Evolutionary conservation across 1,140 invertebrate species (phyloP).

Genomic region (Heliconius himera): DNA sequence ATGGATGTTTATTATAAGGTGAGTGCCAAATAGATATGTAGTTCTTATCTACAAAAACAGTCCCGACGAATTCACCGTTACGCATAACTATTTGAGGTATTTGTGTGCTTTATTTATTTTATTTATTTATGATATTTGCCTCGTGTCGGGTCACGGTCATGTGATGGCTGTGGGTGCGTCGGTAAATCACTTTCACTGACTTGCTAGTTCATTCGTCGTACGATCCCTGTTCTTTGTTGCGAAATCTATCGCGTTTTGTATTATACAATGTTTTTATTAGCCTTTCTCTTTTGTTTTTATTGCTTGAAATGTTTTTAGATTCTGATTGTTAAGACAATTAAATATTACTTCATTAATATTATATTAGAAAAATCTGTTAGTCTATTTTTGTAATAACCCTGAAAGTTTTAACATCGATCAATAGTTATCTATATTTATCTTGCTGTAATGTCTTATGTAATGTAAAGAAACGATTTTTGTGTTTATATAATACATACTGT

Average conservation of each 20-base stretch:
- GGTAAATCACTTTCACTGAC: conserved; percentile 58
- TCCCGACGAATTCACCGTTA: conserved; percentile 61
- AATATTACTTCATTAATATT: neutral
- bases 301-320: neutral
- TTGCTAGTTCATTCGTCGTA: conserved; percentile 43
- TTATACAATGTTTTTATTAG: conserved; percentile 12
- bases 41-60: conserved; percentile 67
- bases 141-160: conserved; percentile 52
- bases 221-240: conserved; percentile 47
- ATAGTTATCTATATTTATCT: neutral
- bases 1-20: conserved; percentile 87
- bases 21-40: conserved; percentile 56
- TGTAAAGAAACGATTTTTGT: neutral
- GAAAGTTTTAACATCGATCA: neutral
- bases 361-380: neutral
- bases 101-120: conserved; percentile 33
- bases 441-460: neutral
- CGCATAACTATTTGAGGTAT: conserved; percentile 22
- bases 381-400: neutral
- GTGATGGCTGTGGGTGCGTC: conserved; percentile 26
- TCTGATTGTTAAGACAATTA: neutral
- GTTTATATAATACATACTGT: neutral
- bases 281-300: conserved; percentile 17
- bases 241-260: conserved; percentile 29
- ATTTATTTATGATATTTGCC: conserved; percentile 28